Percentiles rank a stretch among this genome's conserved stretches.
phyloP scores from a whole-genome alignment of 1,140 invertebrate genomes.

The Lutraria rhynchaena region DNA sequence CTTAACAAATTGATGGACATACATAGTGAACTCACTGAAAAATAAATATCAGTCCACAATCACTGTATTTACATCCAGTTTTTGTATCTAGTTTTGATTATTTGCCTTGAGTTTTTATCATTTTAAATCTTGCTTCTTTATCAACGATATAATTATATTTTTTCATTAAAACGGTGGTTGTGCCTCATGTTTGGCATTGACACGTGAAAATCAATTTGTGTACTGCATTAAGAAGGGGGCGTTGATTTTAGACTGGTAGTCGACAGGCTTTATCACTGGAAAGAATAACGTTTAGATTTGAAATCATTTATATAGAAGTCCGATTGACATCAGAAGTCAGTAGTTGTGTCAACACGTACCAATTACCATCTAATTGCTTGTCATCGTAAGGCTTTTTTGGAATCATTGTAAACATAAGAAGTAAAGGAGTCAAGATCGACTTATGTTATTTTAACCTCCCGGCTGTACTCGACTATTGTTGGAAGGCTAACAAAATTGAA shows the following conservation, averaged over 20 bases:
- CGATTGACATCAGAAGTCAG: slow-evolving; percentile 37
- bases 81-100: not conserved
- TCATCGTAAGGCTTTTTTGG: slow-evolving; percentile 13
- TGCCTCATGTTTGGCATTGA: slow-evolving; percentile 12
- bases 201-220: slow-evolving; percentile 33
- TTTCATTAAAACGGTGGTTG: not conserved
- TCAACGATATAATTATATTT: slow-evolving; percentile 34
- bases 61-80: too few relatives aligned
- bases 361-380: slow-evolving; percentile 36
- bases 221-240: slow-evolving; percentile 36
- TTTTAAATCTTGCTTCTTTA: not conserved
- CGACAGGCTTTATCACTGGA: slow-evolving; percentile 9
- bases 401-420: slow-evolving; percentile 27
- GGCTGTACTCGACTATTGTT: not conserved
- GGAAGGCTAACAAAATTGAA: too few relatives aligned
- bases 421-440: slow-evolving; percentile 32
- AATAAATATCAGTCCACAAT: too few relatives aligned
- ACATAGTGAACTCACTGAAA: too few relatives aligned
- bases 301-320: slow-evolving; percentile 27
- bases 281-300: slow-evolving; percentile 37
- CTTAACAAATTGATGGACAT: too few relatives aligned
- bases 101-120: not conserved
- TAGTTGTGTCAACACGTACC: slow-evolving; percentile 30
- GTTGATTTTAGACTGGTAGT: slow-evolving; percentile 37
- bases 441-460: slow-evolving; percentile 39